Percentiles rank a stretch among this genome's conserved stretches.
These are phyloP conservation scores for Bibio marci DNA, from an alignment of 2,888 invertebrate species.

Conservation along the genomic window DNA sequence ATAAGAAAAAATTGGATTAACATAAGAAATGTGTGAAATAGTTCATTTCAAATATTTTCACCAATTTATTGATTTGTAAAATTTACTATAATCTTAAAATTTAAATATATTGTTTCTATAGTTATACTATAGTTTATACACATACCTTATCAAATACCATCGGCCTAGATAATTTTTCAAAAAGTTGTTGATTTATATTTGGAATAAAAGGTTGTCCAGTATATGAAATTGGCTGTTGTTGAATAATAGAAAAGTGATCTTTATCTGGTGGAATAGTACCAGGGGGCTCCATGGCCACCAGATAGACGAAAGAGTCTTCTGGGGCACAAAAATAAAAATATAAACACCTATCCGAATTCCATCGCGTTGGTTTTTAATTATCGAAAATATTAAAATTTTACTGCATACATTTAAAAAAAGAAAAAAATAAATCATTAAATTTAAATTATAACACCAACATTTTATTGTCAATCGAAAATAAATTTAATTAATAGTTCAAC, in stretches of 20 bases:
- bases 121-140: no score
- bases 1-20: no score
- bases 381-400: constrained; percentile 15
- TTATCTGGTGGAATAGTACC: constrained; percentile 23
- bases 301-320: constrained; percentile 12
- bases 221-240: constrained; percentile 15
- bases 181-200: constrained; percentile 8
- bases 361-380: constrained; percentile 23
- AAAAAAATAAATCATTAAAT: neutral
- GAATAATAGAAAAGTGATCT: constrained; percentile 21
- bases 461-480: constrained; percentile 1
- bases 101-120: no score
- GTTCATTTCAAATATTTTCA: no score
- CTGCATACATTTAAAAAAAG: constrained; percentile 1
- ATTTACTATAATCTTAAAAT: no score
- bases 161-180: constrained; percentile 36
- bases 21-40: no score
- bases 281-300: constrained; percentile 27
- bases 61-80: no score
- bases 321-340: constrained; percentile 9
- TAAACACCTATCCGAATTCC: constrained; percentile 24
- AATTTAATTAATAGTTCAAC: neutral
- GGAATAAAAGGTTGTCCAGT: constrained; percentile 7
- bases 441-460: neutral
- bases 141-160: constrained; percentile 64